Evolutionary conservation across 2,888 invertebrate genomes (phyloP).

Genomic region (Dione vanillae): DNA sequence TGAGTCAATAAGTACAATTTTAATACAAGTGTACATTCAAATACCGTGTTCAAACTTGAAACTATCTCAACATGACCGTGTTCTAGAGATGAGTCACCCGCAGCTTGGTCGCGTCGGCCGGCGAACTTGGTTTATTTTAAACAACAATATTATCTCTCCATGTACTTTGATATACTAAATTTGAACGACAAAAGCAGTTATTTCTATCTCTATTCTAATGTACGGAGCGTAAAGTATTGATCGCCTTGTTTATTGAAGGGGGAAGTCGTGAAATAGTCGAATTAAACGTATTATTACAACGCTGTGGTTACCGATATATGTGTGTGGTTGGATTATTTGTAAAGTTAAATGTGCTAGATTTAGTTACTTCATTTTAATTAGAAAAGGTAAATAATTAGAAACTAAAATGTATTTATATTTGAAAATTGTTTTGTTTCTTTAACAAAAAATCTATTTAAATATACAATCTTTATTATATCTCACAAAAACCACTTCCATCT

Average conservation of each 20-base stretch:
- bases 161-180: constrained; percentile 40
- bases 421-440: too few relatives aligned
- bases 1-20: background rate
- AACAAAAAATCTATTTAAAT: background rate
- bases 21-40: background rate
- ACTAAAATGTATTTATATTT: too few relatives aligned
- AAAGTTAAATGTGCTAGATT: background rate
- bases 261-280: constrained; percentile 29
- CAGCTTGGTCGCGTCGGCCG: constrained; percentile 45
- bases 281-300: constrained; percentile 7
- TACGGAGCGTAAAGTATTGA: constrained; percentile 35
- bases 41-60: background rate
- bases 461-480: background rate
- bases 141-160: constrained; percentile 38
- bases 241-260: constrained; percentile 28
- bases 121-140: constrained; percentile 50
- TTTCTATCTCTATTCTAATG: constrained; percentile 36
- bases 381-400: too few relatives aligned
- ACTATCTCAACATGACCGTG: constrained; percentile 1
- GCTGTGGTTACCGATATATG: constrained; percentile 5
- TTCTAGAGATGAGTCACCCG: constrained; percentile 59
- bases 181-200: constrained; percentile 42
- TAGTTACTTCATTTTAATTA: background rate
- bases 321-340: background rate
- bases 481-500: background rate